Conservation (phyloP, 2,113 vertebrate genomes). For the Nothoprocta perdicaria region DNA sequence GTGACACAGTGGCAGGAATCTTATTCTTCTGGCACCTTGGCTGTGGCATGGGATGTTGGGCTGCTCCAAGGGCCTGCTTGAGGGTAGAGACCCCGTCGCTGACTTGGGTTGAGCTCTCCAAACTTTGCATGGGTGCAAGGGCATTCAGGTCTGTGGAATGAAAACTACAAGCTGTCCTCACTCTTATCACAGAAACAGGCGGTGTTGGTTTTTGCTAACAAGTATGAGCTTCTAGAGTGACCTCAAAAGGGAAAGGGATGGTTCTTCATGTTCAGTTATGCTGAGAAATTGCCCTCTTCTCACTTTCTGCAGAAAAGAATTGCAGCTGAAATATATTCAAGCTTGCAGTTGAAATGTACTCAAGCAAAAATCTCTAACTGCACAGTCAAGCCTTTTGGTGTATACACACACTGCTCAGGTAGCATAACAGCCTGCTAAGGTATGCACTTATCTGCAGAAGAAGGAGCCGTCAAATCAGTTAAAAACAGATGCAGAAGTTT, state of each 20-base stretch:
- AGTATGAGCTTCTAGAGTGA: neutral
- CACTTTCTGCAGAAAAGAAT: neutral
- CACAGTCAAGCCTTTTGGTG: neutral
- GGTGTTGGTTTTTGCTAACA: neutral
- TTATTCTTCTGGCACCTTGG: no score
- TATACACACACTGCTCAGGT: neutral
- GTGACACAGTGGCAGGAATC: neutral
- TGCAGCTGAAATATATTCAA: neutral
- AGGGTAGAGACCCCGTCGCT: neutral
- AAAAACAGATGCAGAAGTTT: neutral
- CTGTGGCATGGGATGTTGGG: neutral
- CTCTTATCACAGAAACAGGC: neutral
- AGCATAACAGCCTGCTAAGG: neutral
- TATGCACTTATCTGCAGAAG: neutral
- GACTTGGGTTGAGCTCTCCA: fast-evolving
- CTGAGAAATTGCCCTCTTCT: neutral
- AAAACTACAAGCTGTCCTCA: neutral
- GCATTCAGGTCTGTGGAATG: neutral
- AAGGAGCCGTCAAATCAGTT: neutral
- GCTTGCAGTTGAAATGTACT: neutral
- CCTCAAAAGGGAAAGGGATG: neutral
- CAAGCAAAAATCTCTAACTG: neutral
- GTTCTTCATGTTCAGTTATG: neutral
- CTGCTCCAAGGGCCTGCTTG: neutral
- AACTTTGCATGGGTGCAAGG: neutral